Evolutionary conservation across 2,113 vertebrate genomes (phyloP), one percentile per base, ranked within the genome.

Genomic region (Pycnonotus jocosus): DNA sequence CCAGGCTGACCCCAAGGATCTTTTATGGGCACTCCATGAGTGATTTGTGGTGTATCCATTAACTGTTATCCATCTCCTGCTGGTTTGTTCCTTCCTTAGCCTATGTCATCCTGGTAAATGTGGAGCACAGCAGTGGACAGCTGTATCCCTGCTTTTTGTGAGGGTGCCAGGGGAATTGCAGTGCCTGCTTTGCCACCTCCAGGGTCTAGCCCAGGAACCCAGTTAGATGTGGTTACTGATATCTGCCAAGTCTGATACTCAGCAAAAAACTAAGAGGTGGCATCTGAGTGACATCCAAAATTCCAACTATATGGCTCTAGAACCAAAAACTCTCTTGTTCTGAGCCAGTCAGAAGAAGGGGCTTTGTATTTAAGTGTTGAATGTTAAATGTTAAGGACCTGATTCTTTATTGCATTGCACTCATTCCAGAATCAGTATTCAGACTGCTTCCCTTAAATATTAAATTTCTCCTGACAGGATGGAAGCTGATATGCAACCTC

Each of bases 381-480:
- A 76, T 44, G 11, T 15, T 91, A 50, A 27, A 70, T 70, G 83
- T 88, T 80, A 69, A 77, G 66, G 50, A 16, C 42, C 35, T 66
- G 87, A 77, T 92, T 85, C 50, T 82, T 95, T 73, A 47, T 47
- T 85, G 66, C 27, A 13, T 61, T 66, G 27, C 54, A 38, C 11
- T 84, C 64, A 47, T 90, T 86, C 53, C 56, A 74, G 56, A 69
- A 77, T 82, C 58, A 30, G 74, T 82, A 62, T 87, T 90, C 81
- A 80, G 60, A 56, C 30, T 80, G 56, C 42, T 40, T 70, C 69
- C 87, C 11, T 90, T 87, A 91, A 88, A 92, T 94, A 93, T 48
- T 95, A 72, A 90, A 62, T 82, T 85, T 81, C 22, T 86, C 68
- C 58, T 93, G 93, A 86, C 57, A 87, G 89, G 25, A n/a, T 81